phyloP scores from a whole-genome alignment of 2,888 invertebrate genomes.

The Chrysolina oricalcia region DNA sequence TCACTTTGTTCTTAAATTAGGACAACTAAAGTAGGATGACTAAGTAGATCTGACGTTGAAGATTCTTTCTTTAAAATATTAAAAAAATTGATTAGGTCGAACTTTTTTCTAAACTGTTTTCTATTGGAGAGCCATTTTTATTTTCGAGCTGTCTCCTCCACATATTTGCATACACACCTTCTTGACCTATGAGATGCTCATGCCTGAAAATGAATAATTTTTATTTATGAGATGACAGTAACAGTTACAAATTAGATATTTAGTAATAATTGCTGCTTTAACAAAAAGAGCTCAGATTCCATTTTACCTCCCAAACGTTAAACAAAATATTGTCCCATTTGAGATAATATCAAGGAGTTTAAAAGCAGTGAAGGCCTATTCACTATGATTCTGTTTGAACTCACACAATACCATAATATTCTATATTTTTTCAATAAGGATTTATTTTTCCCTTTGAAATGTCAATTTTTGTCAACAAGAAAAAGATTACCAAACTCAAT shows the following conservation, averaged over 20 bases:
- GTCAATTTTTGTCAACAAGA: too few species aligned
- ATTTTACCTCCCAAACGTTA: too few species aligned
- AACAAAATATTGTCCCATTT: constrained; percentile 31
- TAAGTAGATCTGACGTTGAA: background rate
- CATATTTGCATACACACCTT: constrained; percentile 91
- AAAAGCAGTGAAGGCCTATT: too few species aligned
- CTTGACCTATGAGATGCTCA: constrained; percentile 79
- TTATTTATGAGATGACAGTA: too few species aligned
- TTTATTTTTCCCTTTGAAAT: too few species aligned
- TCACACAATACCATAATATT: too few species aligned
- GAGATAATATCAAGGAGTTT: constrained; percentile 20
- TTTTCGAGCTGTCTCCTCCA: constrained; percentile 91
- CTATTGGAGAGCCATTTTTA: constrained; percentile 60
- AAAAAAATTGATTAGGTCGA: constrained; percentile 28
- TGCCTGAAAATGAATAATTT: constrained; percentile 74
- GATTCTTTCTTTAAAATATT: background rate
- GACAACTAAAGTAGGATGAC: background rate
- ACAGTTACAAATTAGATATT: too few species aligned
- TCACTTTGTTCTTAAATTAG: constrained; percentile 13
- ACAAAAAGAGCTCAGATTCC: too few species aligned
- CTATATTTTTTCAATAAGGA: too few species aligned
- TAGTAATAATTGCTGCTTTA: too few species aligned
- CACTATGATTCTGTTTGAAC: too few species aligned
- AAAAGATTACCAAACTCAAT: too few species aligned
- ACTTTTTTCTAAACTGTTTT: constrained; percentile 65